These are phyloP conservation scores for Halictus rubicundus DNA, from an alignment of 1,140 invertebrate genomes.

Conservation along the genomic window DNA sequence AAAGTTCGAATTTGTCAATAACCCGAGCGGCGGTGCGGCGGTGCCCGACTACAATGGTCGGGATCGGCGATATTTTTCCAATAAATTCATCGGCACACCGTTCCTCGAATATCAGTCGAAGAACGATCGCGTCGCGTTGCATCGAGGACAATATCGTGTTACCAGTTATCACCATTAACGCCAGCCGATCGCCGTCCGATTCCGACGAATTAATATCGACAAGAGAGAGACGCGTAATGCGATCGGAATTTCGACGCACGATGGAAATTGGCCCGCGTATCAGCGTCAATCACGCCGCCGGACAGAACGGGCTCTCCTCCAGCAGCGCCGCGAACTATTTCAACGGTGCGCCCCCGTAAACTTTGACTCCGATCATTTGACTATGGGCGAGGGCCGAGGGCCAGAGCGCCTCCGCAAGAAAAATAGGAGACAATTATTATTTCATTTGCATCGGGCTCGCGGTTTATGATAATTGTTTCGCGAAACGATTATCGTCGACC, in stretches of 20 bases:
- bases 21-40: no score
- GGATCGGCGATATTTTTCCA: neutral
- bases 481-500: neutral
- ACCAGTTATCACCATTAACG: constrained; percentile 15
- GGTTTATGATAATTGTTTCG: neutral
- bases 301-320: neutral
- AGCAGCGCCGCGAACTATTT: neutral
- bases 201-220: constrained; percentile 39
- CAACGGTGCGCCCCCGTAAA: neutral
- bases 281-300: constrained; percentile 31
- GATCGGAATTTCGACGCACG: neutral
- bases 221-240: neutral
- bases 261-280: constrained; percentile 35
- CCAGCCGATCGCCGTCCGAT: constrained; percentile 28
- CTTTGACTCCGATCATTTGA: constrained; percentile 10
- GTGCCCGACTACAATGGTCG: neutral
- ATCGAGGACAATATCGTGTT: neutral
- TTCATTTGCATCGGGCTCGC: neutral
- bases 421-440: constrained; percentile 22
- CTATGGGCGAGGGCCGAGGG: neutral
- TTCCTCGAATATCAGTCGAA: neutral
- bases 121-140: neutral
- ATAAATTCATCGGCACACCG: neutral
- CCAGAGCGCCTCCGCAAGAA: neutral
- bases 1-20: neutral